These are phyloP conservation scores for Brachypodius melanocephalos DNA, from an alignment of 2,113 vertebrate species.

Conservation along the genomic window DNA sequence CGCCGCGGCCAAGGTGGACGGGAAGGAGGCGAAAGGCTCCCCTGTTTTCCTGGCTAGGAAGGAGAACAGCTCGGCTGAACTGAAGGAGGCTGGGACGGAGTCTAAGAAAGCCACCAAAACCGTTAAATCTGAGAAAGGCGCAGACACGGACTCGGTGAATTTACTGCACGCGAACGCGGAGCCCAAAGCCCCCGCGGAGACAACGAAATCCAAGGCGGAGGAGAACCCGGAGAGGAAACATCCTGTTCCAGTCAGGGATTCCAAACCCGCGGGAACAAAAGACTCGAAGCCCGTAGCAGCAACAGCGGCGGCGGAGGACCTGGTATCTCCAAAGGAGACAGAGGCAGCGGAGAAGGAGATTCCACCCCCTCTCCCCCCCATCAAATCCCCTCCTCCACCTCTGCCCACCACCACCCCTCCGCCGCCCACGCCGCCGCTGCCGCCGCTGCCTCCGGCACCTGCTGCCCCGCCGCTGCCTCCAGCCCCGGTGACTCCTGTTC, in stretches of 20 bases:
- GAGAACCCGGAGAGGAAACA: conserved; percentile 76
- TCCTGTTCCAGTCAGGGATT: conserved; percentile 58
- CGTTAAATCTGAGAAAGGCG: conserved; percentile 71
- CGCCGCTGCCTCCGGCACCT: conserved; percentile 73
- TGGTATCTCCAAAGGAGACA: conserved; percentile 71
- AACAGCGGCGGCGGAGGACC: conserved; percentile 63
- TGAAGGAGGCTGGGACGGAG: conserved; percentile 67
- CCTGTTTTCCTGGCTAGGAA: conserved; percentile 69
- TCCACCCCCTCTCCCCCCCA: conserved; percentile 69
- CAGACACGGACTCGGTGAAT: conserved; percentile 64
- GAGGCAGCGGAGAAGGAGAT: conserved; percentile 73
- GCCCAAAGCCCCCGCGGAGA: conserved; percentile 66
- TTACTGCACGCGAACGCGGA: conserved; percentile 44
- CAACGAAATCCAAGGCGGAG: conserved; percentile 66
- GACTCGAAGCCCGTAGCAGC: conserved; percentile 65
- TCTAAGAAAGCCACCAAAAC: conserved; percentile 72
- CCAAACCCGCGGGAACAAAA: conserved; percentile 70
- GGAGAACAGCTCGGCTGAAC: conserved; percentile 74
- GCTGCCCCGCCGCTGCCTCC: conserved; percentile 67
- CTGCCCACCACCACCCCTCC: conserved; percentile 79
- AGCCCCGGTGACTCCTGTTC: conserved; percentile 52
- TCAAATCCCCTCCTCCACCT: conserved; percentile 76
- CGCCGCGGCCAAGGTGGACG: conserved; percentile 82
- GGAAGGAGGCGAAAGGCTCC: conserved; percentile 75
- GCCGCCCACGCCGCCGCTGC: conserved; percentile 72